These are phyloP conservation scores for Phodopus roborovskii DNA, from an alignment of 2,113 vertebrate genomes.

Conservation along the genomic window DNA sequence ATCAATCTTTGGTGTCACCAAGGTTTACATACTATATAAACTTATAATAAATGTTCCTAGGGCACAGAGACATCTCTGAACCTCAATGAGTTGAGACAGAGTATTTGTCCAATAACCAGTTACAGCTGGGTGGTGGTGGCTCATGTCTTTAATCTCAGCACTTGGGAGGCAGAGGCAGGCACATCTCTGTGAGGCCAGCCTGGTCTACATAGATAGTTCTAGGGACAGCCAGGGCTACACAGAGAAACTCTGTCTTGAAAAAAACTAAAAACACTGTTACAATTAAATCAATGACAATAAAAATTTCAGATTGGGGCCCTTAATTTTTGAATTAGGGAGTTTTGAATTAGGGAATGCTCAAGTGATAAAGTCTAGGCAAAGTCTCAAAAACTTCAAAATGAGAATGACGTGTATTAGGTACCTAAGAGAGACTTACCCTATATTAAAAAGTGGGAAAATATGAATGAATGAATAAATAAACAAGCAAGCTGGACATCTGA, in stretches of 20 bases:
- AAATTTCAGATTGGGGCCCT: neutral
- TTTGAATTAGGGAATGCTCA: neutral
- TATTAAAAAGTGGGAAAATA: neutral
- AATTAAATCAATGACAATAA: neutral
- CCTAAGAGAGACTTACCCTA: neutral
- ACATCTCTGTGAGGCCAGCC: too few species aligned
- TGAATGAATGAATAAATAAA: too few species aligned
- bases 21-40: neutral
- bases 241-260: too few species aligned
- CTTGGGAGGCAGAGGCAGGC: too few species aligned
- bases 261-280: neutral
- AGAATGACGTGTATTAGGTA: neutral
- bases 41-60: constrained; percentile 16
- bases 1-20: neutral
- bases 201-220: too few species aligned
- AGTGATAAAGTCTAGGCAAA: neutral
- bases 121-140: neutral
- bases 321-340: neutral
- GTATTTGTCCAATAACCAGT: constrained; percentile 6
- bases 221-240: too few species aligned
- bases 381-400: neutral
- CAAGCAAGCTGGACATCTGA: neutral
- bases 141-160: too few species aligned
- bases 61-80: neutral
- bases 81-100: neutral